These are phyloP conservation scores for Linnaemya tessellans DNA, from an alignment of 2,888 invertebrate genomes.

Conservation along the genomic window DNA sequence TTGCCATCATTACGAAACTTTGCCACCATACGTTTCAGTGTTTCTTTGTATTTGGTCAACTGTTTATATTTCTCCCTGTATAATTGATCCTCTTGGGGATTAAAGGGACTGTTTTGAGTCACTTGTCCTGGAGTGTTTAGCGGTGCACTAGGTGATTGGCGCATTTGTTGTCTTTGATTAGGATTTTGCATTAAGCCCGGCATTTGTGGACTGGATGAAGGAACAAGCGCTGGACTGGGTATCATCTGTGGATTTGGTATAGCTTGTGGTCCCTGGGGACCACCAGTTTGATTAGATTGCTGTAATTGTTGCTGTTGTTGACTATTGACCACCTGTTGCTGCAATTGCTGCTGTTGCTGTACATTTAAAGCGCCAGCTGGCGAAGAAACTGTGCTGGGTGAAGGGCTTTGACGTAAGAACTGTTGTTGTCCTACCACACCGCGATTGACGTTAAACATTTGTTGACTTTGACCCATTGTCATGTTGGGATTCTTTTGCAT, in stretches of 20 bases:
- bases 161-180: conserved; percentile 85
- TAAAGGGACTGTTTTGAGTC: conserved; percentile 86
- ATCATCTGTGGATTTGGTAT: conserved; percentile 86
- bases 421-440: conserved; percentile 88
- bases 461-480: conserved; percentile 83
- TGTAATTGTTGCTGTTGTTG: conserved; percentile 77
- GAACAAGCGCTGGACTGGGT: conserved; percentile 88
- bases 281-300: conserved; percentile 73
- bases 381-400: conserved; percentile 85
- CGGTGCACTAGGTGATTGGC: conserved; percentile 92
- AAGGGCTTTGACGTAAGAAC: conserved; percentile 91
- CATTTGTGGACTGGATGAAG: conserved; percentile 88
- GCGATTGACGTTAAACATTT: conserved; percentile 85
- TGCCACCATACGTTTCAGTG: conserved; percentile 94
- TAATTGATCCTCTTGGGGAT: conserved; percentile 91
- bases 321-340: conserved; percentile 77
- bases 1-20: conserved; percentile 92
- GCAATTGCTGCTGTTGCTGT: conserved; percentile 75
- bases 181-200: conserved; percentile 84
- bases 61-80: conserved; percentile 97
- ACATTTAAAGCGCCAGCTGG: conserved; percentile 80
- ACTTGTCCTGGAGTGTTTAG: conserved; percentile 90
- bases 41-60: conserved; percentile 96
- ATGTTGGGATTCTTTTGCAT: conserved; percentile 81
- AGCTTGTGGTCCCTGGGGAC: conserved; percentile 78